Base-by-base conservation (phyloP, 2,797 vertebrate genomes). In the Poecilia wingei region DNA sequence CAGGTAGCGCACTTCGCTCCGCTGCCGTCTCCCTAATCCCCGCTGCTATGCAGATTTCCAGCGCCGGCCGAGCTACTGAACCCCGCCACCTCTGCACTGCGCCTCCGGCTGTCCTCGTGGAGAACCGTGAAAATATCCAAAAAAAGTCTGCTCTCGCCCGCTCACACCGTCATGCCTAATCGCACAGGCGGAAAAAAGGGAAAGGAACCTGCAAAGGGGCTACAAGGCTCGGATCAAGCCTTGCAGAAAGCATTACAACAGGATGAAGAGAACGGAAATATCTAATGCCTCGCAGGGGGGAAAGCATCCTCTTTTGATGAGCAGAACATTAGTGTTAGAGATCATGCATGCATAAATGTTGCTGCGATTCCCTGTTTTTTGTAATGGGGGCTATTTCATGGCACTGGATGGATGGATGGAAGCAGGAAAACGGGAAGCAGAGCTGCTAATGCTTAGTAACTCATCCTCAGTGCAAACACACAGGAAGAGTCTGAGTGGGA, bases 91-190 rank as follows among this genome's bases (percentile, higher is more conserved):
- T 86, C 86, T 72, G 76, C 88, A 43, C 55, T 59, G 75, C n/a
- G 14, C 84, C 83, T 47, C 31, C 51, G 39, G 79, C 82, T 51
- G 68, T 61, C 59, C 45, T 70, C 55, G 0, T 33, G 0, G 66
- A 79, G 31, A 57, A 86, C 73, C 82, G 68, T 90, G 84, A 89
- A 93, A 91, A 91, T 77, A 87, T 91, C 83, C 82, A 88, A 80
- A 71, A 71, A 53, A 85, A 87, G 85, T 86, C 82, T 3, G 20
- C 78, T 82, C 70, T 82, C 66, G 0, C 83, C 84, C 74, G 43
- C 88, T 87, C 78, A 72, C 83, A 77, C 83, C 4, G 71, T 89
- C 79, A 13, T 84, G 86, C 46, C 86, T 85, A 92, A 93, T 92
- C 89, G 70, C 51, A 81, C 82, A 84, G 87, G 82, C 66, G 31